Percentiles rank a stretch among this genome's conserved stretches.
phyloP scores from a whole-genome alignment of 2,113 vertebrate species.

The Delphinapterus leucas region DNA sequence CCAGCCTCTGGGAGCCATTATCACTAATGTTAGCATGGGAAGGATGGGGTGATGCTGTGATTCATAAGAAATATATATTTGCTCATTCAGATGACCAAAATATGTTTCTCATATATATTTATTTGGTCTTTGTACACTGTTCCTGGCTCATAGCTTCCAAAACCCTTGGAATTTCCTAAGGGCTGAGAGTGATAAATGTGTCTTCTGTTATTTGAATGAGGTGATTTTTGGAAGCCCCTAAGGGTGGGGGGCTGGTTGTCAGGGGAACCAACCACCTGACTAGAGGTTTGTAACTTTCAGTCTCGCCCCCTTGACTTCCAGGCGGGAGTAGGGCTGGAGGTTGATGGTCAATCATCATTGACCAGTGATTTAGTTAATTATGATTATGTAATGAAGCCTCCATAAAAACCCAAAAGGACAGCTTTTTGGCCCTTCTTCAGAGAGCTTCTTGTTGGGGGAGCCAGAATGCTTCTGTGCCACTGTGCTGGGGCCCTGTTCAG shows the following conservation, averaged over 20 bases:
- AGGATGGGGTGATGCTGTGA: background rate
- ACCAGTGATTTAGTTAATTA: no score
- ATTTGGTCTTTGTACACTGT: background rate
- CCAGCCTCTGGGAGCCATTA: background rate
- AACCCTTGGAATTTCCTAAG: background rate
- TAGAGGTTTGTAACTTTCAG: background rate
- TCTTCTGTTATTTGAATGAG: background rate
- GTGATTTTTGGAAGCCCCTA: background rate
- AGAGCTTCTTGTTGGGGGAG: no score
- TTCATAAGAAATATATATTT: background rate
- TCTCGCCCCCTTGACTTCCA: background rate
- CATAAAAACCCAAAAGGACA: no score
- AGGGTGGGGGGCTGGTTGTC: background rate
- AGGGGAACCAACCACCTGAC: background rate
- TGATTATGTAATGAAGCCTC: no score
- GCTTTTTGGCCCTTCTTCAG: no score
- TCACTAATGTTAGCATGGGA: background rate
- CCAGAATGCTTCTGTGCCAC: no score
- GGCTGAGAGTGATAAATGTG: background rate
- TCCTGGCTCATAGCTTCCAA: background rate
- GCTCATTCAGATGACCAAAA: background rate
- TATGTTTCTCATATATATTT: background rate
- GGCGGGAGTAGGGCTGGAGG: background rate
- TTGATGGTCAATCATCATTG: background rate
- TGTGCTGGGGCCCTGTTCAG: no score